Evolutionary conservation across 2,797 vertebrate species (phyloP), one percentile per base, ranked within the genome.

Genomic region (Tokudaia tokunoshimensis): DNA sequence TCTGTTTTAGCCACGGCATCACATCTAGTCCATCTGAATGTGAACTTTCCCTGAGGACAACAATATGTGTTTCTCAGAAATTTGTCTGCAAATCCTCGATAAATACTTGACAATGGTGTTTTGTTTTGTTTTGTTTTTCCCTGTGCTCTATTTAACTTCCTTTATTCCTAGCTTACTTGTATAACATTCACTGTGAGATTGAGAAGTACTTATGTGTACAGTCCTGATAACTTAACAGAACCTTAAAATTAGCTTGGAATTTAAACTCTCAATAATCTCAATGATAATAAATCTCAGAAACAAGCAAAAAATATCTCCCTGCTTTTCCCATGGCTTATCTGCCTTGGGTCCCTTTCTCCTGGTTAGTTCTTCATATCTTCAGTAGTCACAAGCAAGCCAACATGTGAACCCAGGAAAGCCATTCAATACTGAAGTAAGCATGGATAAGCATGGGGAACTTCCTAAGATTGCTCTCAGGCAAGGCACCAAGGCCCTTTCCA

Each of bases 241-340:
- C 31, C 80, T 89, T 92, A 88, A 96, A 92, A 88, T 95, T 90
- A 96, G 65, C 26, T 87, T 90, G 26, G 41, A 31, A 94, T 89
- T 47, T 63, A 88, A 59, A 22, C 22, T 12, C 63, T 29, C 63
- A 65, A 63, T 63, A 63, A 63, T 63, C 61, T 63, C 24, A 63
- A 65, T 65, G 13, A 31, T 31, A 31, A 19, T 84, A 75, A 96
- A 90, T 82, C 37, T 80, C 63, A 81, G 44, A 94, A 79, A 26
- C 41, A 44, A 29, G 8, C 24, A 79, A 52, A 76, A 52, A 95
- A 37, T 41, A 8, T 19, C 31, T n/a, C 70, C 55, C 31, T 80
- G 22, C 41, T 78, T 96, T 96, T 95, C 81, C 22, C 37, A 79
- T 89, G 85, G 70, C 22, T 65, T 31, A 37, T 83, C 67, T 89